Evolutionary conservation across 2,888 invertebrate species (phyloP).

Genomic region (Dascillus cervinus): DNA sequence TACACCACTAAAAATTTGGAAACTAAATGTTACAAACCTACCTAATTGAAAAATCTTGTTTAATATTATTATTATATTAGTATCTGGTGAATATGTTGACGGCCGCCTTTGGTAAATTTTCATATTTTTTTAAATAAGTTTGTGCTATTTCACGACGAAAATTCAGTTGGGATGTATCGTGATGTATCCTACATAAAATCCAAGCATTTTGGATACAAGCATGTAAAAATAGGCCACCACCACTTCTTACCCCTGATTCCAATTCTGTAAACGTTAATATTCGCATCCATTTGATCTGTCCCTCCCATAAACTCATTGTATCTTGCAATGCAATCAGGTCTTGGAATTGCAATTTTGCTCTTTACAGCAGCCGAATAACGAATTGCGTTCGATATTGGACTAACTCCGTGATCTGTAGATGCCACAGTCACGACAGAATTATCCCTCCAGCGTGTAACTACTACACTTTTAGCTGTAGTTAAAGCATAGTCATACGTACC

Average conservation of each 20-base stretch:
- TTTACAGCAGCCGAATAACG: constrained; percentile 17
- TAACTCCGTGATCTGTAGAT: constrained; percentile 9
- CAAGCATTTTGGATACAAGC: constrained; percentile 18
- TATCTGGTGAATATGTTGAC: too few species aligned
- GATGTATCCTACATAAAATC: too few species aligned
- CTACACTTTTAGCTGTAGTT: constrained; percentile 1
- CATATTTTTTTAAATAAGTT: constrained; percentile 9
- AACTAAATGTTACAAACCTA: too few species aligned
- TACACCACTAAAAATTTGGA: too few species aligned
- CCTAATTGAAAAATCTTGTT: too few species aligned
- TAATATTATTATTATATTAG: too few species aligned
- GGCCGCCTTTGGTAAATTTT: constrained; percentile 6
- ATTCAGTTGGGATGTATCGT: constrained; percentile 11
- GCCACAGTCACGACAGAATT: constrained; percentile 15
- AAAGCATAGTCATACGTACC: constrained; percentile 7
- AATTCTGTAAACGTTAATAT: constrained; percentile 21
- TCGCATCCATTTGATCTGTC: constrained; percentile 18
- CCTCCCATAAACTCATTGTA: constrained; percentile 15
- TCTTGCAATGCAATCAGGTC: constrained; percentile 10
- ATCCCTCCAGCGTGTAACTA: constrained; percentile 14
- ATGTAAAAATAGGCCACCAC: constrained; percentile 20
- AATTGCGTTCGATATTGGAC: constrained; percentile 7
- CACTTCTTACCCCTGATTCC: too few species aligned
- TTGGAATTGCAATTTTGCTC: constrained; percentile 9
- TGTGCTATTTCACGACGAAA: constrained; percentile 16